Evolutionary conservation across 2,797 vertebrate species (phyloP).

Genomic region (Argentina silus): DNA sequence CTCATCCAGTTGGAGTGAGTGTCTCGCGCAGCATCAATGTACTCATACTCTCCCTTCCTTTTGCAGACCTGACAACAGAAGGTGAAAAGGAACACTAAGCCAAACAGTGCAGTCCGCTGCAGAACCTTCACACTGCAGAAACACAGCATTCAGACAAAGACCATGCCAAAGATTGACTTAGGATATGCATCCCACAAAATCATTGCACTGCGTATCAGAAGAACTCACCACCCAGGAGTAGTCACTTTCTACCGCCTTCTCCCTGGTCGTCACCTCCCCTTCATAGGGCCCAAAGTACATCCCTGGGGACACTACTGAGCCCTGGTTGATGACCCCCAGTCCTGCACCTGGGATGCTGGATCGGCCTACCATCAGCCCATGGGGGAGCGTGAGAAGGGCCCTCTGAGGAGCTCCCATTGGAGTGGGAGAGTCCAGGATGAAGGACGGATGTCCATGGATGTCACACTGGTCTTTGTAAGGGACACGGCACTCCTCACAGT

Average conservation of each 20-base stretch:
- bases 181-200: neutral
- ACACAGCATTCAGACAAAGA: neutral
- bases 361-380: constrained; percentile 79
- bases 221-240: constrained; percentile 84
- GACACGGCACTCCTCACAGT: constrained; percentile 78
- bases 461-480: constrained; percentile 77
- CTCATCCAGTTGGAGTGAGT: constrained; percentile 87
- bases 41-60: constrained; percentile 75
- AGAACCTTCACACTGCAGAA: neutral
- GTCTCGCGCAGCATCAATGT: constrained; percentile 78
- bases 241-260: constrained; percentile 73
- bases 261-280: constrained; percentile 74
- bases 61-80: constrained; percentile 75
- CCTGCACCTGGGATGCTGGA: constrained; percentile 81
- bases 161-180: neutral
- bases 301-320: constrained; percentile 70
- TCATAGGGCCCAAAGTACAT: constrained; percentile 86
- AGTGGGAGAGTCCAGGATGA: constrained; percentile 76
- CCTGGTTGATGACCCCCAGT: constrained; percentile 83
- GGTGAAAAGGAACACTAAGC: neutral
- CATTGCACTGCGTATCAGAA: neutral
- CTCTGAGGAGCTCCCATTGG: constrained; percentile 68
- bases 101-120: neutral
- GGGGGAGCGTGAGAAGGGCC: constrained; percentile 81
- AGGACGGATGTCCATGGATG: constrained; percentile 68